Percentiles rank a stretch among this genome's conserved stretches.
Conservation (phyloP, 2,797 vertebrate genomes). For the Anguilla anguilla region DNA sequence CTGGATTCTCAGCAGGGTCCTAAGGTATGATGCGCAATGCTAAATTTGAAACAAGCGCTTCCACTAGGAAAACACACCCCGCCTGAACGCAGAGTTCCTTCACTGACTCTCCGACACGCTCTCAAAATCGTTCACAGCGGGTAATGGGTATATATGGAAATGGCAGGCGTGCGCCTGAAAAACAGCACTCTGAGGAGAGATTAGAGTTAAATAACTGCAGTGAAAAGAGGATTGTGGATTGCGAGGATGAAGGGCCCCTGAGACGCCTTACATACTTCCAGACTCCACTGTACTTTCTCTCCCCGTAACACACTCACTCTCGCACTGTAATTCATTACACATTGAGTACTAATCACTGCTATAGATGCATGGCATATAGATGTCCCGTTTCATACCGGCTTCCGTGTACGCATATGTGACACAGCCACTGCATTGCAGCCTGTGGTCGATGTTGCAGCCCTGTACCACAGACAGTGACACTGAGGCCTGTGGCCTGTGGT, state of each 20-base stretch:
- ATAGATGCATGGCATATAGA: not conserved
- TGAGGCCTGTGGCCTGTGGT: too few relatives aligned
- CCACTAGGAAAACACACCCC: constrained; percentile 43
- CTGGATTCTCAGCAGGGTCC: not conserved
- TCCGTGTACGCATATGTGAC: not conserved
- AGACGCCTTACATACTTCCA: not conserved
- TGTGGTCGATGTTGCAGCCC: not conserved
- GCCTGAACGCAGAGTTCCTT: constrained; percentile 49
- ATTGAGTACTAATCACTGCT: not conserved
- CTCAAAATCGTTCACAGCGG: constrained; percentile 57
- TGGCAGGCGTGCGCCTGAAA: constrained; percentile 40
- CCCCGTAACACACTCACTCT: not conserved
- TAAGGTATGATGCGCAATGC: not conserved
- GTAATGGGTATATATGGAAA: constrained; percentile 53
- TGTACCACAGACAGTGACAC: too few relatives aligned
- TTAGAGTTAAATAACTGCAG: constrained; percentile 25
- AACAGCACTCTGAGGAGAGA: constrained; percentile 34
- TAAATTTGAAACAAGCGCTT: not conserved
- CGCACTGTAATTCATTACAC: not conserved
- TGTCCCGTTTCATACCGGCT: not conserved
- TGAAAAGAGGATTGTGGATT: not conserved
- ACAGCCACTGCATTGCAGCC: not conserved
- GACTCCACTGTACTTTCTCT: not conserved
- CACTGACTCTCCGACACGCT: constrained; percentile 45
- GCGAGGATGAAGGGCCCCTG: not conserved